Evolutionary conservation across 1,140 invertebrate genomes (phyloP).

Genomic region (Wasmannia auropunctata): DNA sequence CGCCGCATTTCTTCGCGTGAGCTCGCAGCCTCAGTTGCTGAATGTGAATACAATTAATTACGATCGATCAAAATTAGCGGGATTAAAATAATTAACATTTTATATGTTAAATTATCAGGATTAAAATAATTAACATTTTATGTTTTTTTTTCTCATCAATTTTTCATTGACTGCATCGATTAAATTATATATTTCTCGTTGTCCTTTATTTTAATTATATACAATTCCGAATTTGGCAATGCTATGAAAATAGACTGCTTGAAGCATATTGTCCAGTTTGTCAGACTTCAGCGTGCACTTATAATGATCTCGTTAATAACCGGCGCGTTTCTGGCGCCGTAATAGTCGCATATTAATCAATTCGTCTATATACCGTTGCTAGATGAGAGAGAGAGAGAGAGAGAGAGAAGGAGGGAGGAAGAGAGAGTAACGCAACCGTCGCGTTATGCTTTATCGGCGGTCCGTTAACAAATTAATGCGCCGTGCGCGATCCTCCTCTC

Average conservation of each 20-base stretch:
- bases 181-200: no score
- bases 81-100: no score
- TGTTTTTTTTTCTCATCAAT: neutral
- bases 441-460: constrained; percentile 53
- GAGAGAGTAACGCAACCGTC: constrained; percentile 36
- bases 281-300: neutral
- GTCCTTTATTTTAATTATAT: no score
- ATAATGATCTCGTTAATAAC: neutral
- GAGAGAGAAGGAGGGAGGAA: neutral
- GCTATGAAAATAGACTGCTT: neutral
- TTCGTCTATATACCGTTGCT: constrained; percentile 32
- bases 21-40: neutral
- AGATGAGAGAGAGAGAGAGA: constrained; percentile 16
- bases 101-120: neutral
- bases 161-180: neutral
- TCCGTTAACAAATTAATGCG: constrained; percentile 50
- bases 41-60: neutral
- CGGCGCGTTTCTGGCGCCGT: constrained; percentile 27
- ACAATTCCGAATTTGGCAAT: neutral
- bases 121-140: neutral
- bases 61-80: neutral
- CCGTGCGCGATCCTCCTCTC: constrained; percentile 42
- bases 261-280: neutral
- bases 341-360: constrained; percentile 39
- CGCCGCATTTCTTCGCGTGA: neutral